Conservation (phyloP, 2,888 invertebrate genomes). For the Orthosia incerta region DNA sequence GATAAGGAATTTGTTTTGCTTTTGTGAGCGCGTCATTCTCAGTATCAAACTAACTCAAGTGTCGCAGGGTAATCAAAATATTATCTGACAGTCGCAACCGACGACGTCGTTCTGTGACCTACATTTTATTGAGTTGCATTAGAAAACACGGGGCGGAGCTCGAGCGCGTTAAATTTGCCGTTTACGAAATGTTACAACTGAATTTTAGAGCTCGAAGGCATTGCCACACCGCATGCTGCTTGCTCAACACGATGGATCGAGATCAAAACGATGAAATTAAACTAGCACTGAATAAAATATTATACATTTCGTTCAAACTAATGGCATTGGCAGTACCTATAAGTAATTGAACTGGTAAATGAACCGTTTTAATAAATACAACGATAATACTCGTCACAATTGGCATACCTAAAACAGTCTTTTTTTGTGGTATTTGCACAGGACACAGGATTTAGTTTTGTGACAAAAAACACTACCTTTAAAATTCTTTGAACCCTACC, state of each 20-base stretch:
- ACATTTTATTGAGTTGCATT: conserved; percentile 88
- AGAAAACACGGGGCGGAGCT: conserved; percentile 87
- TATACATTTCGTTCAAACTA: conserved; percentile 28
- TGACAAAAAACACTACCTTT: conserved; percentile 2
- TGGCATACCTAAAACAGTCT: not conserved
- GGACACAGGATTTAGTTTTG: not conserved
- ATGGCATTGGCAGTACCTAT: conserved; percentile 31
- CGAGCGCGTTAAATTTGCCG: conserved; percentile 88
- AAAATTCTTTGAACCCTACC: conserved; percentile 41
- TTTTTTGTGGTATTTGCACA: conserved; percentile 9
- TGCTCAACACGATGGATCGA: conserved; percentile 85
- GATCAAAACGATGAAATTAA: conserved; percentile 80
- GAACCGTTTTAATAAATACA: conserved; percentile 1
- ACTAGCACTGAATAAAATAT: conserved; percentile 62
- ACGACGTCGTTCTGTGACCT: conserved; percentile 83
- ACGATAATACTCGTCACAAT: not conserved
- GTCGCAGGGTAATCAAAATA: conserved; percentile 64
- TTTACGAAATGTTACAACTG: conserved; percentile 90
- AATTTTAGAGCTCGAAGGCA: conserved; percentile 86
- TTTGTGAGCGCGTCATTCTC: conserved; percentile 19
- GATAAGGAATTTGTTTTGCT: conserved; percentile 12
- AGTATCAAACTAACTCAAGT: conserved; percentile 58
- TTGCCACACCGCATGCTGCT: conserved; percentile 84
- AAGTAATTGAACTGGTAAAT: conserved; percentile 2
- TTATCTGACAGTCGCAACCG: conserved; percentile 68